Conservation (phyloP, 2,797 vertebrate species). For the Emys orbicularis region DNA sequence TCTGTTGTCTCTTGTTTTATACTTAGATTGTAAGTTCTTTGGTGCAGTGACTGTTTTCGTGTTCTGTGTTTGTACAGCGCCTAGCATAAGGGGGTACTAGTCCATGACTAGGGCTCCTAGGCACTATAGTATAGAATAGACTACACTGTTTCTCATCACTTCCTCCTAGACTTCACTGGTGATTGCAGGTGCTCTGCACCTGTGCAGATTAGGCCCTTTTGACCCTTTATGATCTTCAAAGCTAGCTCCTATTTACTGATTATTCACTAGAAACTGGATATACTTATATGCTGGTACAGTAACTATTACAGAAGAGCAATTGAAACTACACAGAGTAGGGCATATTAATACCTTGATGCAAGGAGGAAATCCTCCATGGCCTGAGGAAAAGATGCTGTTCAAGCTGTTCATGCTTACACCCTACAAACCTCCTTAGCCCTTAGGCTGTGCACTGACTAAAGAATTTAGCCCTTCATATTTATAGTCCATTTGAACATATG, state of each 20-base stretch:
- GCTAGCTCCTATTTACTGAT: no score
- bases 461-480: background rate
- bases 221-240: no score
- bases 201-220: no score
- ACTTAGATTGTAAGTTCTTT: background rate
- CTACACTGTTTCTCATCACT: no score
- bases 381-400: slow-evolving; percentile 11
- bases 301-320: no score
- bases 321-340: no score
- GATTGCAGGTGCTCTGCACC: no score
- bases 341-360: no score
- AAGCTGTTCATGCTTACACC: background rate
- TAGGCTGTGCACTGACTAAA: background rate
- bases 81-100: background rate
- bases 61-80: background rate
- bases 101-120: background rate
- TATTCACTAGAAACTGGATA: no score
- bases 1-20: background rate
- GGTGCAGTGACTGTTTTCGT: background rate
- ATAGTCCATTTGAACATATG: background rate
- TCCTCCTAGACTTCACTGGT: no score
- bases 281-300: no score
- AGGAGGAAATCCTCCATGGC: background rate
- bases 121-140: background rate
- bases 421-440: background rate